These are phyloP conservation scores for Gastracanthus pulcherrimus DNA, from an alignment of 2,888 invertebrate genomes.

Conservation along the genomic window DNA sequence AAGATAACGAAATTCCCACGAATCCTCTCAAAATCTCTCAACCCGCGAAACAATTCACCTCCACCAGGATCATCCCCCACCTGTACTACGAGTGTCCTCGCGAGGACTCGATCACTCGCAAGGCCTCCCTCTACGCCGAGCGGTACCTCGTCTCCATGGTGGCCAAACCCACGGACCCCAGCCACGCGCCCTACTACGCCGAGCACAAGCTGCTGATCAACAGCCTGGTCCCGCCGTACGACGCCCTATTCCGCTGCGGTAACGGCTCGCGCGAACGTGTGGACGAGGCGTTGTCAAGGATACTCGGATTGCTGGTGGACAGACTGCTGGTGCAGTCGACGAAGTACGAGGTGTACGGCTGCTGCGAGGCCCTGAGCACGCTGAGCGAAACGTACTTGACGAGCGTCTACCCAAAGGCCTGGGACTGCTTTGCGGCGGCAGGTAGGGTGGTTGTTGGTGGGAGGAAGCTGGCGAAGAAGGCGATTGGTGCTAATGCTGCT, in stretches of 20 bases:
- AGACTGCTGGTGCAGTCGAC: constrained; percentile 82
- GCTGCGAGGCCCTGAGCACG: constrained; percentile 83
- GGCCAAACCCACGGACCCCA: constrained; percentile 56
- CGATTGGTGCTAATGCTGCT: constrained; percentile 60
- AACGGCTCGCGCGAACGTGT: constrained; percentile 64
- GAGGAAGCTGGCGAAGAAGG: constrained; percentile 45
- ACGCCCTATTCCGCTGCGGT: constrained; percentile 68
- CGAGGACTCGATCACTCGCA: constrained; percentile 79
- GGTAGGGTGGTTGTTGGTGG: not conserved
- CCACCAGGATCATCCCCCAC: constrained; percentile 78
- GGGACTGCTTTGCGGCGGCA: constrained; percentile 79
- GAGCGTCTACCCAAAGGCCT: constrained; percentile 83
- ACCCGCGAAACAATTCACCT: too few relatives aligned
- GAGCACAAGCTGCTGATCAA: constrained; percentile 76
- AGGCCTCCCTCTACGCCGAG: constrained; percentile 77
- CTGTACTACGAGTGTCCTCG: constrained; percentile 78
- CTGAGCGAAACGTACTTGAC: constrained; percentile 85
- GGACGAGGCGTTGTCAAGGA: constrained; percentile 80
- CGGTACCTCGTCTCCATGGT: constrained; percentile 69
- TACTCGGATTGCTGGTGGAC: constrained; percentile 79
- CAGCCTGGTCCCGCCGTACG: constrained; percentile 79
- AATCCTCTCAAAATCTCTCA: too few relatives aligned
- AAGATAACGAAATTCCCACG: too few relatives aligned
- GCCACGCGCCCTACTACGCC: constrained; percentile 53
- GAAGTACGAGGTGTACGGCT: constrained; percentile 84